Percentiles rank a stretch among this genome's conserved stretches.
phyloP scores from a whole-genome alignment of 23 tunicate genomes.

The Trididemnum miniatum region DNA sequence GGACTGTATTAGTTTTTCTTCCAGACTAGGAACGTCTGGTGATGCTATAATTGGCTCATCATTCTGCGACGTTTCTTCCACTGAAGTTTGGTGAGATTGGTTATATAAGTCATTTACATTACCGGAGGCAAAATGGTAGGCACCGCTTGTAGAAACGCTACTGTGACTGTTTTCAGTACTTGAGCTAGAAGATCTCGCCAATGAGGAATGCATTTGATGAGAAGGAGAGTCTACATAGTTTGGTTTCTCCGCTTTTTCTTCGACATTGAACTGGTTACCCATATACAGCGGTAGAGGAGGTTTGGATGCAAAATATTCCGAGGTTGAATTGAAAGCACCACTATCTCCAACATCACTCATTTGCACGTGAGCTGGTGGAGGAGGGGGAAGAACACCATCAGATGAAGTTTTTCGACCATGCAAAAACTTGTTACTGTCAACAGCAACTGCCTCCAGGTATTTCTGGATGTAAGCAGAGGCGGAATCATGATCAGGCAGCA shows the following conservation, averaged over 20 bases:
- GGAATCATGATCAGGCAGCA: slow-evolving; percentile 39
- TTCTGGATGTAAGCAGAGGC: slow-evolving; percentile 38
- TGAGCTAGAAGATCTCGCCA: neutral
- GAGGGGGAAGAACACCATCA: neutral
- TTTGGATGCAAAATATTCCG: neutral
- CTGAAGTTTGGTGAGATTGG: neutral
- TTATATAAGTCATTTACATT: neutral
- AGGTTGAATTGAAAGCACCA: neutral
- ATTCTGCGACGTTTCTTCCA: neutral
- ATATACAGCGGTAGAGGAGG: neutral
- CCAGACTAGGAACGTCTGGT: slow-evolving; percentile 6
- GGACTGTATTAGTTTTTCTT: slow-evolving; percentile 10
- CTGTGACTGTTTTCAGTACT: slow-evolving; percentile 4
- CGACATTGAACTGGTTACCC: too few relatives aligned
- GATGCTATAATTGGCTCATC: neutral
- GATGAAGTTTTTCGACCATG: neutral
- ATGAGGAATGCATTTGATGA: neutral
- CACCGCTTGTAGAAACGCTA: neutral
- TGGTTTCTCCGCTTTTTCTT: neutral
- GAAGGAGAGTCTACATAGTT: neutral
- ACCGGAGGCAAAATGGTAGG: neutral
- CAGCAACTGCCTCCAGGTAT: slow-evolving; percentile 49
- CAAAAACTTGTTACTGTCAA: slow-evolving; percentile 19
- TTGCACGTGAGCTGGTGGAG: neutral
- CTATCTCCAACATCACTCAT: neutral